phyloP scores from a whole-genome alignment of 2,113 vertebrate genomes.

The Bungarus multicinctus region DNA sequence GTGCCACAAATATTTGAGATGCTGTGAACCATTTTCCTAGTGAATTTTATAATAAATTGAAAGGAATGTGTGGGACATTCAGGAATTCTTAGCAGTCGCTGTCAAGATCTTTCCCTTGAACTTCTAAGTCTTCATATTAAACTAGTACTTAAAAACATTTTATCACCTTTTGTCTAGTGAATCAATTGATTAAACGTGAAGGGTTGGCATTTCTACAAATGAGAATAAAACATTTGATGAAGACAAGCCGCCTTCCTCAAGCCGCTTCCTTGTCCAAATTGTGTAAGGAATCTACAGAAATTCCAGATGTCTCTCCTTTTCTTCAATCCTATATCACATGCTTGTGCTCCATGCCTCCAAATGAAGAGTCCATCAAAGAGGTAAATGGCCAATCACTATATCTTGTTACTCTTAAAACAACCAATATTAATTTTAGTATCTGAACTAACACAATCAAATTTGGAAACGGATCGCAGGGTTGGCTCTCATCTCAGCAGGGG shows the following conservation, averaged over 20 bases:
- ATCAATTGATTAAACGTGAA: constrained; percentile 89
- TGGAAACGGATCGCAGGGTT: neutral
- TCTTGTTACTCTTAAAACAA: neutral
- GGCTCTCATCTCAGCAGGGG: neutral
- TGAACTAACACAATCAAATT: neutral
- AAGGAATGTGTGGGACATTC: neutral
- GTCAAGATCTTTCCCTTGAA: neutral
- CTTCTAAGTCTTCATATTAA: constrained; percentile 6
- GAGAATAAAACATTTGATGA: constrained; percentile 95
- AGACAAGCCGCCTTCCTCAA: constrained; percentile 89
- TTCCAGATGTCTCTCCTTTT: constrained; percentile 85
- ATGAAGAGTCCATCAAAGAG: constrained; percentile 94
- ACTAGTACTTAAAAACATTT: constrained; percentile 47
- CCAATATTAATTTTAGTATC: neutral
- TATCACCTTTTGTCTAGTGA: constrained; percentile 74
- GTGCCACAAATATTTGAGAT: neutral
- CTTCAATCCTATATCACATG: constrained; percentile 90
- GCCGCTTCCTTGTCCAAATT: constrained; percentile 88
- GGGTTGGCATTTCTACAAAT: constrained; percentile 96
- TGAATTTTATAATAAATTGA: neutral
- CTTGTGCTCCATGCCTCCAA: constrained; percentile 91
- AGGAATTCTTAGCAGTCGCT: neutral
- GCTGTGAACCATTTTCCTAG: neutral
- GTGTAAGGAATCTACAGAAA: constrained; percentile 84
- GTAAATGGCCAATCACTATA: constrained; percentile 66